Evolutionary conservation across 2,113 vertebrate species (phyloP).

Genomic region (Puntigrus tetrazona): DNA sequence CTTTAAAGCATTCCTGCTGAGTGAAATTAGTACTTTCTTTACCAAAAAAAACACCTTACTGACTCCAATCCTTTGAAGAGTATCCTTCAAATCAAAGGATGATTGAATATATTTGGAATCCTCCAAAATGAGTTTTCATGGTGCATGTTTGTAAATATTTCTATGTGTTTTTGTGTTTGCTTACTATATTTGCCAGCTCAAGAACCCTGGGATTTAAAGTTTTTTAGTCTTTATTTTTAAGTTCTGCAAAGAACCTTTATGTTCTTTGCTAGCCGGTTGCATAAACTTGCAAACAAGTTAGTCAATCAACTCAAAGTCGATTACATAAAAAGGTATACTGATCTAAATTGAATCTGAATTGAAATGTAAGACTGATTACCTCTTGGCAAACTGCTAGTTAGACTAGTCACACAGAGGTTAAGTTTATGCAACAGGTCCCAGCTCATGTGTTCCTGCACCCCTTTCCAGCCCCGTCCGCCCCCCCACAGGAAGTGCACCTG

Average conservation of each 20-base stretch:
- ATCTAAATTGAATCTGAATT: neutral
- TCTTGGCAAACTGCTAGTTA: neutral
- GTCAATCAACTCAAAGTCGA: neutral
- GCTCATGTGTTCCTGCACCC: conserved; percentile 67
- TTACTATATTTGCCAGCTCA: neutral
- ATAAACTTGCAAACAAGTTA: neutral
- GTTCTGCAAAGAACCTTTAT: neutral
- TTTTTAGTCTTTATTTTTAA: neutral
- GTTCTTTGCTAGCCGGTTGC: neutral
- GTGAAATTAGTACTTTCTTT: neutral
- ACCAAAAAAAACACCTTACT: neutral
- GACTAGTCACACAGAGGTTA: neutral
- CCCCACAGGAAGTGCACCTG: conserved; percentile 93
- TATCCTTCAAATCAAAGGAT: neutral
- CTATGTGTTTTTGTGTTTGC: neutral
- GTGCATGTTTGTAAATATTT: neutral
- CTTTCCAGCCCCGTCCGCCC: conserved; percentile 91
- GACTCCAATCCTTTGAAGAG: neutral
- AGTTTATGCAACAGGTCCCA: neutral
- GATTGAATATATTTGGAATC: neutral
- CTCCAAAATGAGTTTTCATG: neutral
- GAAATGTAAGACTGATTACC: neutral
- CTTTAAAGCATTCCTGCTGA: neutral
- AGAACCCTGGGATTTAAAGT: no score
- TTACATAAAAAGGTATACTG: neutral